These are phyloP conservation scores for Lamellibrachia luymesi DNA, from an alignment of 1,140 invertebrate species.

Conservation along the genomic window DNA sequence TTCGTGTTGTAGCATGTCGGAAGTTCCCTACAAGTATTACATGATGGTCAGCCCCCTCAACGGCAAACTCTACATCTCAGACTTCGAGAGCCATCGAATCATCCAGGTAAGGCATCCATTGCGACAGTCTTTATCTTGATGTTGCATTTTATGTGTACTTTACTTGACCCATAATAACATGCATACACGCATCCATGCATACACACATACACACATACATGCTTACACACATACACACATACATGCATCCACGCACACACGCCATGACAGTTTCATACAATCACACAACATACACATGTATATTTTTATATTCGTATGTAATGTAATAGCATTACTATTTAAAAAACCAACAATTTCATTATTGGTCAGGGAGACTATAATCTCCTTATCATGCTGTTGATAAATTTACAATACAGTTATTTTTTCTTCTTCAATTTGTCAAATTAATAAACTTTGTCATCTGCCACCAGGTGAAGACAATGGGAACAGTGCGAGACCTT, in stretches of 20 bases:
- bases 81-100: slow-evolving; percentile 91
- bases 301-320: background rate
- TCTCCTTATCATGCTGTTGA: background rate
- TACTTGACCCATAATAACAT: too few relatives aligned
- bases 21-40: slow-evolving; percentile 92
- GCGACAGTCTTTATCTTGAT: too few relatives aligned
- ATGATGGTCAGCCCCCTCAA: slow-evolving; percentile 90
- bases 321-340: background rate
- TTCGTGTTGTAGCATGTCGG: slow-evolving; percentile 70
- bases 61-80: slow-evolving; percentile 90
- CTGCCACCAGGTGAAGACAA: slow-evolving; percentile 68
- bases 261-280: too few relatives aligned
- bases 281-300: too few relatives aligned
- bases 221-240: too few relatives aligned
- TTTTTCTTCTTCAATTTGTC: background rate
- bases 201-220: too few relatives aligned
- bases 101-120: slow-evolving; percentile 60
- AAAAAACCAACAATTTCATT: background rate
- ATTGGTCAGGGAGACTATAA: background rate
- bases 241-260: too few relatives aligned
- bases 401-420: background rate
- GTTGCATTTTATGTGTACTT: too few relatives aligned
- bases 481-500: slow-evolving; percentile 69
- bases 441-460: background rate
- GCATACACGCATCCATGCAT: too few relatives aligned